phyloP scores from a whole-genome alignment of 2,797 vertebrate genomes.

The Fratercula arctica region DNA sequence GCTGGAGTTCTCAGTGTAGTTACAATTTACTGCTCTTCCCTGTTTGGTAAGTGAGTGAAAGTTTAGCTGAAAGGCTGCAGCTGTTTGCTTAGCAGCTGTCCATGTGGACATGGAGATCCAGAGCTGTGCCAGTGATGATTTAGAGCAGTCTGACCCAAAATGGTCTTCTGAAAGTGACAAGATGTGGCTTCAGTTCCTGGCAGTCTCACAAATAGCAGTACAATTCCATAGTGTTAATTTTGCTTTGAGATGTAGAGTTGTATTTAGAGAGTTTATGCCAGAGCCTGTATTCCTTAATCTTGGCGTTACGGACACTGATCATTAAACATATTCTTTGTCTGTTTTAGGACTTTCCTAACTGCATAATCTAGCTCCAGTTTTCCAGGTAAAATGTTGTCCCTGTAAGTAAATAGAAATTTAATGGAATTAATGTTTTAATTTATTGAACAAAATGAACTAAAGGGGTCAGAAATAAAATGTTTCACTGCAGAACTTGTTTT shows the following conservation, averaged over 20 bases:
- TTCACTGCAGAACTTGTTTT: background rate
- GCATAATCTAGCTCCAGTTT: background rate
- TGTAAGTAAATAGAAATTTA: background rate
- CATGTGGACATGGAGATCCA: background rate
- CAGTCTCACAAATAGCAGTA: background rate
- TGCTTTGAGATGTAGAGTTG: background rate
- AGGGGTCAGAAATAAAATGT: background rate
- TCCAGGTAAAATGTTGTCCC: background rate
- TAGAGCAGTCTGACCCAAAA: background rate
- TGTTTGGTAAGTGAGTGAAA: background rate
- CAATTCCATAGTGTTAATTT: background rate
- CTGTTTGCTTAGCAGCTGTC: background rate
- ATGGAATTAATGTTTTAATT: background rate
- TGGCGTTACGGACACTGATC: background rate
- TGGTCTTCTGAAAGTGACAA: background rate
- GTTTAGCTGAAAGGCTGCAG: background rate
- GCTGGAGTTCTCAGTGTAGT: background rate
- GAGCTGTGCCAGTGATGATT: background rate
- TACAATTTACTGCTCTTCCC: background rate
- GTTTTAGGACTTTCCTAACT: background rate
- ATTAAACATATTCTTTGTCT: background rate
- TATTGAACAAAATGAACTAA: background rate
- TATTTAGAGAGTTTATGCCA: background rate
- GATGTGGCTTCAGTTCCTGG: background rate
- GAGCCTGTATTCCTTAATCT: background rate